Evolutionary conservation across 1,140 invertebrate species (phyloP), one percentile per base, ranked within the genome.

Genomic region (Aethina tumida): DNA sequence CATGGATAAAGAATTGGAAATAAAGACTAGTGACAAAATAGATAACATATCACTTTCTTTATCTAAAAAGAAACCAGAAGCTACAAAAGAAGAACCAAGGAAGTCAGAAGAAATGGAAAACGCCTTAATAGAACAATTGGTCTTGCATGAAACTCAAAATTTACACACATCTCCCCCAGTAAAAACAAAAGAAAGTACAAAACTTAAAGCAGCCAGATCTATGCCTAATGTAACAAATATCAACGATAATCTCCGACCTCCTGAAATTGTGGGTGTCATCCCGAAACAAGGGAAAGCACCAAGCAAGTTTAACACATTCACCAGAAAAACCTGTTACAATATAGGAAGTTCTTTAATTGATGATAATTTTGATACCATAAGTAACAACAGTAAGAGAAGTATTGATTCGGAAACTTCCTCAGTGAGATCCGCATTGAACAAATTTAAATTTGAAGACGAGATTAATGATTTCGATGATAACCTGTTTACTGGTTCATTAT

Each of bases 391-490:
- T 20, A 36, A 39, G 20, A 27, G 18, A 20, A 7, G 7, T 3
- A 45, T 26, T 3, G 20, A 12, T 20, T 38, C 21, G 4, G 41
- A 34, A 19, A 19, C 5, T 4, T 19, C 27, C 12, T 49, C 47
- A 15, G 37, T 49, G 5, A 27, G 25, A 10, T 46, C 47, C 26
- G 39, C 46, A 5, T 14, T 49, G 17, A 41, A 39, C 13, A 29
- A 37, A 7, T 41, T 43, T 12, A 35, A 32, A 21, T 41, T 46
- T 17, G 45, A 41, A 10, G 47, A 52, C 29, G 50, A 53, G 15
- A 49, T 56, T 20, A 41, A 44, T 3, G 52, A 55, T 37, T 27
- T 58, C 6, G 50, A 56, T 24, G 46, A 49, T 4, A 49, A 52
- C 6, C 44, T 55, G 30, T 55, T 54, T 32, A 38, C 29, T 8